These are phyloP conservation scores for Furcula furcula DNA, from an alignment of 2,888 invertebrate species.

Conservation along the genomic window DNA sequence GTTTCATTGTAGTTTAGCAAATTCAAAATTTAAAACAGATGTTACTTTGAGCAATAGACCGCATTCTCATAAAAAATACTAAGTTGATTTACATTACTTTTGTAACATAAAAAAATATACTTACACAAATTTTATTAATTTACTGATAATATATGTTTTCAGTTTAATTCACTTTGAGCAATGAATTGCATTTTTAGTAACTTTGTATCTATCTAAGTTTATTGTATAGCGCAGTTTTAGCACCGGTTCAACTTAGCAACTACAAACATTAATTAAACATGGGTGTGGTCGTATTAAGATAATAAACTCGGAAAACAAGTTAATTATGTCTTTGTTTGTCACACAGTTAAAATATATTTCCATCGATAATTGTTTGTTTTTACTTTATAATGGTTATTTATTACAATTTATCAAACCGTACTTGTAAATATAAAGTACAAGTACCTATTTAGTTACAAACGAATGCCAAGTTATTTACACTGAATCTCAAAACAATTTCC, in stretches of 20 bases:
- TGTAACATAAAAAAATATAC: too few relatives aligned
- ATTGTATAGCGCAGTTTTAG: too few relatives aligned
- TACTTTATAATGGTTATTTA: conserved; percentile 28
- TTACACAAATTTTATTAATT: too few relatives aligned
- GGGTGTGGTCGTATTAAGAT: conserved; percentile 21
- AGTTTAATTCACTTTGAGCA: too few relatives aligned
- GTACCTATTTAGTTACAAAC: neutral
- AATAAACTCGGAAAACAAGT: conserved; percentile 39
- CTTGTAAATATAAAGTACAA: neutral
- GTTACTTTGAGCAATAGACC: too few relatives aligned
- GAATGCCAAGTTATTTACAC: neutral
- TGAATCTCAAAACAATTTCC: conserved; percentile 3
- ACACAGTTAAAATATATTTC: conserved; percentile 33
- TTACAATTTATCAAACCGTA: conserved; percentile 22
- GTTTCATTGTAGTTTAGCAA: too few relatives aligned
- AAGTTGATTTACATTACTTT: too few relatives aligned
- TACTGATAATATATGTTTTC: too few relatives aligned
- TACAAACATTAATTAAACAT: conserved; percentile 10
- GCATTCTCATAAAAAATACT: too few relatives aligned
- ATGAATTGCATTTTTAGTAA: too few relatives aligned
- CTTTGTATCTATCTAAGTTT: too few relatives aligned
- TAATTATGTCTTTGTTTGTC: conserved; percentile 42
- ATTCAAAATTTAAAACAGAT: too few relatives aligned
- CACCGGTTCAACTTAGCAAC: conserved; percentile 22
- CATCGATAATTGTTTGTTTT: conserved; percentile 27